Evolutionary conservation across 2,797 vertebrate species (phyloP).

Genomic region (Xiphophorus birchmanni): DNA sequence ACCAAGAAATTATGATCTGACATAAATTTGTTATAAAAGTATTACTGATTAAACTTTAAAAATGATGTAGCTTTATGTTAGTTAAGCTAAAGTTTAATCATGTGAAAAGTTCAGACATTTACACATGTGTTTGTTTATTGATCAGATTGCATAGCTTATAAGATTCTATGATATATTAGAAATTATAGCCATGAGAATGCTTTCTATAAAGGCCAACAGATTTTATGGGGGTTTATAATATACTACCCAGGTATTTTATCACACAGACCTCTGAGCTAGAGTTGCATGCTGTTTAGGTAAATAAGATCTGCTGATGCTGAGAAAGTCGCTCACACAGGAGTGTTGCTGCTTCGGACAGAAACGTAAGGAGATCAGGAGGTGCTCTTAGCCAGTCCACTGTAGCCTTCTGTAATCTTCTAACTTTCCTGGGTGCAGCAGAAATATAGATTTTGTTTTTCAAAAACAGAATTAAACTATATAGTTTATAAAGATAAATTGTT

Average conservation of each 20-base stretch:
- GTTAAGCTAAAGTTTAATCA: too few relatives aligned
- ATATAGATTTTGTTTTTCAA: neutral
- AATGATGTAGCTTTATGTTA: too few relatives aligned
- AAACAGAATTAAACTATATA: neutral
- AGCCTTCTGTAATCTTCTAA: neutral
- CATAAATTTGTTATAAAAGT: too few relatives aligned
- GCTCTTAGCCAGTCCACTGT: neutral
- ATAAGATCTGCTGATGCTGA: neutral
- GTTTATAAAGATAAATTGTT: neutral
- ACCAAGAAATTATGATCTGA: too few relatives aligned
- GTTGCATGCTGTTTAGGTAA: neutral
- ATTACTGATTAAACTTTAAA: too few relatives aligned
- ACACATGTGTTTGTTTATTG: neutral
- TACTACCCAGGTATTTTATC: neutral
- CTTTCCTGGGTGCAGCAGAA: neutral
- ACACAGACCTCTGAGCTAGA: neutral
- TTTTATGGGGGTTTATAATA: neutral
- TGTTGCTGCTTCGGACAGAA: neutral
- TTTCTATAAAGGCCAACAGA: too few relatives aligned
- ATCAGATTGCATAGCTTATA: neutral
- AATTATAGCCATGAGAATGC: neutral
- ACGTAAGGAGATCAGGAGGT: neutral
- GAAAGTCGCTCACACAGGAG: neutral
- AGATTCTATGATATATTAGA: neutral
- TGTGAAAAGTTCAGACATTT: neutral